phyloP scores from a whole-genome alignment of 2,797 vertebrate genomes.

The Eulemur rubriventer region DNA sequence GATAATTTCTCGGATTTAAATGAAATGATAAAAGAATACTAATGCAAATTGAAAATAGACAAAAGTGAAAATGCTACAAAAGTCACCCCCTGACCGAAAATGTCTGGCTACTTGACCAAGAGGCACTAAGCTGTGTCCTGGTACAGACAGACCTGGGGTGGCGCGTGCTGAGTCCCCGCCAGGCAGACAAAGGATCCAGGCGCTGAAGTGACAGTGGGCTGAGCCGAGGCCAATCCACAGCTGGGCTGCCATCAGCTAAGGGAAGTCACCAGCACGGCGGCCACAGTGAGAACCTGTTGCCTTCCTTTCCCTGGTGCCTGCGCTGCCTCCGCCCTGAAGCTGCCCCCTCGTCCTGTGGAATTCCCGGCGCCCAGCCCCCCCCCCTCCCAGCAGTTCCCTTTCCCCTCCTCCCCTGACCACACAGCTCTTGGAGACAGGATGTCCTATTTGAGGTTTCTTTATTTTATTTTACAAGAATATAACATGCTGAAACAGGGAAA shows the following conservation, averaged over 20 bases:
- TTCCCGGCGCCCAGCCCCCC: rapidly evolving
- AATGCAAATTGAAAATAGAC: background rate
- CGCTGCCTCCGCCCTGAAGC: rapidly evolving
- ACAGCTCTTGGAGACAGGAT: background rate
- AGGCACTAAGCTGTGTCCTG: background rate
- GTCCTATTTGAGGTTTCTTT: background rate
- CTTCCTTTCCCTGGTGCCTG: background rate
- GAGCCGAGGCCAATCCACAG: rapidly evolving
- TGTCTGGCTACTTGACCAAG: background rate
- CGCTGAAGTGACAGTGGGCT: background rate
- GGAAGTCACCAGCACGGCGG: background rate
- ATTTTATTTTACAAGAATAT: conserved; percentile 80
- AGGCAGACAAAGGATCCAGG: rapidly evolving
- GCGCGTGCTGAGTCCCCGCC: background rate
- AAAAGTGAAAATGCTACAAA: background rate
- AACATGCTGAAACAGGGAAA: conserved; percentile 53
- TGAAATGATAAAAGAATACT: background rate
- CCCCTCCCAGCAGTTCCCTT: background rate
- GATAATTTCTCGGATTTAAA: background rate
- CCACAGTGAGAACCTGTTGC: rapidly evolving
- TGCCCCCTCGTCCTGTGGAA: background rate
- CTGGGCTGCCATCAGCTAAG: background rate
- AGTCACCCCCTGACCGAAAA: background rate
- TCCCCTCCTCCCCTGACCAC: background rate
- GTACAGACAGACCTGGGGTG: too few relatives aligned